Percentiles rank a stretch among this genome's conserved stretches.
These are phyloP conservation scores for Piprites chloris DNA, from an alignment of 2,113 vertebrate species.

Conservation along the genomic window DNA sequence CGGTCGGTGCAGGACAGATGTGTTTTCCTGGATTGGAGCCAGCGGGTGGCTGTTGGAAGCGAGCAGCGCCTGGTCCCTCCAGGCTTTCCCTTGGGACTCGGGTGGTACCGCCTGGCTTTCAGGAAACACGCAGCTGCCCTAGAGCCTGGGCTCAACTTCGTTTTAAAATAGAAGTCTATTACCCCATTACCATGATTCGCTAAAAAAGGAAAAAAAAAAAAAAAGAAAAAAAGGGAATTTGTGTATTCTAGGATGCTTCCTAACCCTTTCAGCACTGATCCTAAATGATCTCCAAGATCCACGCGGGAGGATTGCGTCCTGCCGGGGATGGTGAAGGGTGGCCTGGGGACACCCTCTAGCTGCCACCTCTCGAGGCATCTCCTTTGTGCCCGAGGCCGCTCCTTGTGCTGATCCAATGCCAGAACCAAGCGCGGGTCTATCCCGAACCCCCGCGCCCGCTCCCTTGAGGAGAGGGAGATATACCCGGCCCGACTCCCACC, in stretches of 20 bases:
- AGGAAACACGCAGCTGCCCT: not conserved
- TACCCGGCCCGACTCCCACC: not conserved
- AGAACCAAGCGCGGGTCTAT: not conserved
- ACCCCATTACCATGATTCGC: fast-evolving
- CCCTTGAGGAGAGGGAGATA: not conserved
- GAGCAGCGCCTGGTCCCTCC: not conserved
- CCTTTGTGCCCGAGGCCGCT: not conserved
- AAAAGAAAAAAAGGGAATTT: no score
- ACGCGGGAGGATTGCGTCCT: not conserved
- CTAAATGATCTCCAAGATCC: not conserved
- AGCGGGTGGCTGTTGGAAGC: no score
- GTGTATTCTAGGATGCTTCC: not conserved
- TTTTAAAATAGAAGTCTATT: not conserved
- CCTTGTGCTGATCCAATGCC: not conserved
- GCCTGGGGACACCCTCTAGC: not conserved
- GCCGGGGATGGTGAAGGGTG: not conserved
- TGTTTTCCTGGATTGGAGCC: fast-evolving
- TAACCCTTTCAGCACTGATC: not conserved
- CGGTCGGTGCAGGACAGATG: not conserved
- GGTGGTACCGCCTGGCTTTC: fast-evolving
- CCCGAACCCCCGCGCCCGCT: fast-evolving
- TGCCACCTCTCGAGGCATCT: not conserved
- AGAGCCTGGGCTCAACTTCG: not conserved
- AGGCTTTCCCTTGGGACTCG: not conserved
- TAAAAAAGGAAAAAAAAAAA: not conserved